Evolutionary conservation across 2,888 invertebrate genomes (phyloP).

Genomic region (Noctua pronuba): DNA sequence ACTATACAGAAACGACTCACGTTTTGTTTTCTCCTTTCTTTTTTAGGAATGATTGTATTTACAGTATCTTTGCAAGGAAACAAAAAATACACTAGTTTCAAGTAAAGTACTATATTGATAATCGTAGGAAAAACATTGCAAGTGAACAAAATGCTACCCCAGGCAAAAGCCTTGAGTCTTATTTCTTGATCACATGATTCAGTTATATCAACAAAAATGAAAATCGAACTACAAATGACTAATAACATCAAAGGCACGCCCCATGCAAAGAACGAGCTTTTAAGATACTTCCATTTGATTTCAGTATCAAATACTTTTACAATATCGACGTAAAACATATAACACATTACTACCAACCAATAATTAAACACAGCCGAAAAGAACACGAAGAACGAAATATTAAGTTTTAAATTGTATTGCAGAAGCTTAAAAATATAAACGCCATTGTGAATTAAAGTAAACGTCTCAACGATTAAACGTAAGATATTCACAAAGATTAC

Average conservation of each 20-base stretch:
- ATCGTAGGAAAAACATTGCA: not conserved
- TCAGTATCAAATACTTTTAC: constrained; percentile 36
- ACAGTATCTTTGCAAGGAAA: constrained; percentile 13
- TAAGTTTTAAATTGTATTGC: not conserved
- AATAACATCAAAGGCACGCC: constrained; percentile 15
- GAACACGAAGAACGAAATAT: constrained; percentile 1
- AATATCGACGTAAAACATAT: constrained; percentile 47
- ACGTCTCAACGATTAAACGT: not conserved
- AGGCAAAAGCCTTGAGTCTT: not conserved
- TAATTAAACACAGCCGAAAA: constrained; percentile 12
- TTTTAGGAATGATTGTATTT: not conserved
- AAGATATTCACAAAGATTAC: constrained; percentile 22
- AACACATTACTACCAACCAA: constrained; percentile 46
- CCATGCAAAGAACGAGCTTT: constrained; percentile 43
- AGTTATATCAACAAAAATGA: not conserved
- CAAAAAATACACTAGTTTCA: constrained; percentile 19
- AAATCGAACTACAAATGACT: not conserved
- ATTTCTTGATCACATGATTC: not conserved
- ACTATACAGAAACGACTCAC: constrained; percentile 25
- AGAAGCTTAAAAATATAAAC: not conserved
- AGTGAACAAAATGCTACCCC: not conserved
- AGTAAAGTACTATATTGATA: constrained; percentile 25
- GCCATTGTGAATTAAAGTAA: not conserved
- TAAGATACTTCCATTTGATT: constrained; percentile 35
- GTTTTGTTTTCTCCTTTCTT: constrained; percentile 6